Evolutionary conservation across 2,888 invertebrate species (phyloP).

Genomic region (Neocrepidodera transversa): DNA sequence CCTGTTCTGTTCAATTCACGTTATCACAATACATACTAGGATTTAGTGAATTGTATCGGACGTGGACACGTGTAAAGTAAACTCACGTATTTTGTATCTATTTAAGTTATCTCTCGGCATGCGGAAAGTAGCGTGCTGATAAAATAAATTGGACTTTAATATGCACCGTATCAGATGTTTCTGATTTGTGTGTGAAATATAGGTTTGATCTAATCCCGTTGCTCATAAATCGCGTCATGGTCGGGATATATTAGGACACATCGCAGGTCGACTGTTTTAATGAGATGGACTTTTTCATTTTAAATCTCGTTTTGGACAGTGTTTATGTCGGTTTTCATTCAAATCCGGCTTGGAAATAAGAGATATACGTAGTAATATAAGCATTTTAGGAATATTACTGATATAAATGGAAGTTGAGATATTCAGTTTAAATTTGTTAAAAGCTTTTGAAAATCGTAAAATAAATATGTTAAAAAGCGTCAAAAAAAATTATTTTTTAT

Average conservation of each 20-base stretch:
- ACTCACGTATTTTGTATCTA: constrained; percentile 13
- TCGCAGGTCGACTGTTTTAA: constrained; percentile 11
- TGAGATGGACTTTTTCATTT: constrained; percentile 13
- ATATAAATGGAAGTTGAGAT: no score
- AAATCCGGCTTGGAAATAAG: no score
- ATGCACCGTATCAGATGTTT: constrained; percentile 16
- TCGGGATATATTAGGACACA: constrained; percentile 15
- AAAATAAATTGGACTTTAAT: constrained; percentile 23
- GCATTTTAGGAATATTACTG: no score
- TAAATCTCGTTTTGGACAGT: constrained; percentile 1
- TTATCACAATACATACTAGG: background rate
- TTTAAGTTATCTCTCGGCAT: constrained; percentile 18
- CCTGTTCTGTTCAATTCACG: no score
- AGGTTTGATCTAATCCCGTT: constrained; percentile 19
- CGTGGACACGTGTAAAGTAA: constrained; percentile 16
- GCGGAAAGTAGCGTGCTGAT: constrained; percentile 22
- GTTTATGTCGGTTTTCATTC: constrained; percentile 1
- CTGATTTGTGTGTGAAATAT: constrained; percentile 21
- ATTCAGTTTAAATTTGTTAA: no score
- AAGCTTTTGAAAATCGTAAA: no score
- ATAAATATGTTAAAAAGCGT: no score
- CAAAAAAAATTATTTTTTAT: no score
- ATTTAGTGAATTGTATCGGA: constrained; percentile 7
- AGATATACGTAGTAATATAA: no score
- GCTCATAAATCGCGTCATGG: constrained; percentile 17